Evolutionary conservation across 2,797 vertebrate species (phyloP).

Genomic region (Crenuchus spilurus): DNA sequence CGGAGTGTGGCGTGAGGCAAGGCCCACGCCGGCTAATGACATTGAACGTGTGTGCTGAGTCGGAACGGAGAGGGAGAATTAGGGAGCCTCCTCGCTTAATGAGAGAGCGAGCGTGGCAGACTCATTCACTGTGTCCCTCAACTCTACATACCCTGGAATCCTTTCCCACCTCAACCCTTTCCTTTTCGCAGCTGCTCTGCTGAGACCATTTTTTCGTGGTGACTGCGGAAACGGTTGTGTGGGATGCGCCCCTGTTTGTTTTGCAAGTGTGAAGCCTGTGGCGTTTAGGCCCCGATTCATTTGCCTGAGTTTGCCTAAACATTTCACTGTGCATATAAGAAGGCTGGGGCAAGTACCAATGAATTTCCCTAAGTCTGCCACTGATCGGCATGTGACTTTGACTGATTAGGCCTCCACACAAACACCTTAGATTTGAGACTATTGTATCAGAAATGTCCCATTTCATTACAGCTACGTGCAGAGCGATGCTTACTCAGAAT

Average conservation of each 20-base stretch:
- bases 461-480: too few relatives aligned
- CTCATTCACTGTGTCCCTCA: constrained; percentile 1
- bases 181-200: not conserved
- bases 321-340: constrained; percentile 50
- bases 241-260: constrained; percentile 5
- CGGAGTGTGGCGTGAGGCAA: constrained; percentile 52
- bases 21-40: constrained; percentile 59
- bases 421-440: too few relatives aligned
- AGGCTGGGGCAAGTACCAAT: constrained; percentile 43
- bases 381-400: constrained; percentile 31
- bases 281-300: constrained; percentile 40
- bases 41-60: constrained; percentile 62
- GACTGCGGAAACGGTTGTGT: not conserved
- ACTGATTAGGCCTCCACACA: constrained; percentile 19
- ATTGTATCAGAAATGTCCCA: too few relatives aligned
- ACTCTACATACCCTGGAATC: constrained; percentile 5
- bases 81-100: constrained; percentile 61
- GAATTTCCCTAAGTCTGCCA: constrained; percentile 51
- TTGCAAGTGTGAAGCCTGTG: constrained; percentile 14
- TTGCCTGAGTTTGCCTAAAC: constrained; percentile 64
- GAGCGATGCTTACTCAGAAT: too few relatives aligned
- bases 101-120: constrained; percentile 38
- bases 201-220: constrained; percentile 1
- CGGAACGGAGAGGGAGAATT: constrained; percentile 59
- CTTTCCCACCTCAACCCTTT: not conserved